phyloP scores from a whole-genome alignment of 2,797 vertebrate species.

The Lepus oiostolus region DNA sequence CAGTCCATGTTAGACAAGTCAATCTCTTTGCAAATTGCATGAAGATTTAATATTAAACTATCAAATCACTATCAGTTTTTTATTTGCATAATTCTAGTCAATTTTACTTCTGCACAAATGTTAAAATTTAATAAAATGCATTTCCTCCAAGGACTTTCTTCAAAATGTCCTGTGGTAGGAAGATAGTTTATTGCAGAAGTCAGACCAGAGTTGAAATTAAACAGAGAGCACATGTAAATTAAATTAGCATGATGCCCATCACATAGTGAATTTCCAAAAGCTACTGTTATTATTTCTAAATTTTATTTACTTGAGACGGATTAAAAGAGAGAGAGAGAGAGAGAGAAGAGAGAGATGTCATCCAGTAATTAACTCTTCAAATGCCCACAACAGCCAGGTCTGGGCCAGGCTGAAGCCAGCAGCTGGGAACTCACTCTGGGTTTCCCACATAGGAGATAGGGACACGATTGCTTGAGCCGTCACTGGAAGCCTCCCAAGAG shows the following conservation, averaged over 20 bases:
- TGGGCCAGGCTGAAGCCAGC: too few relatives aligned
- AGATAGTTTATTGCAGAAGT: background rate
- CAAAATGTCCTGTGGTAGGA: background rate
- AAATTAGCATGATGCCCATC: background rate
- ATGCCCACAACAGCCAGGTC: too few relatives aligned
- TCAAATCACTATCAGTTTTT: background rate
- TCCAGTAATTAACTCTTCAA: too few relatives aligned
- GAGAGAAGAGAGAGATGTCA: too few relatives aligned
- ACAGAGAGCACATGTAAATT: background rate
- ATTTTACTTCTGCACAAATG: slow-evolving; percentile 19
- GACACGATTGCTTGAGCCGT: too few relatives aligned
- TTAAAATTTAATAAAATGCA: slow-evolving; percentile 17
- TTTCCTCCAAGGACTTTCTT: background rate
- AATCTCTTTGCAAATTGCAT: background rate
- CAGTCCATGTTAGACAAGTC: slow-evolving; percentile 31
- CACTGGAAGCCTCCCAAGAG: too few relatives aligned
- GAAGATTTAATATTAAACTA: slow-evolving; percentile 23
- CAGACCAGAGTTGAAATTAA: background rate
- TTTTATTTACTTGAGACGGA: too few relatives aligned
- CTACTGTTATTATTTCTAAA: background rate
- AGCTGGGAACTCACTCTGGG: too few relatives aligned
- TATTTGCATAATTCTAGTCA: slow-evolving; percentile 43
- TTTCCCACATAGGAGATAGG: too few relatives aligned
- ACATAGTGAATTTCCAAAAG: slow-evolving; percentile 39
- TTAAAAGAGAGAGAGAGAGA: too few relatives aligned